Conservation (phyloP, 2,888 invertebrate genomes). For the Microctonus aethiopoides region DNA sequence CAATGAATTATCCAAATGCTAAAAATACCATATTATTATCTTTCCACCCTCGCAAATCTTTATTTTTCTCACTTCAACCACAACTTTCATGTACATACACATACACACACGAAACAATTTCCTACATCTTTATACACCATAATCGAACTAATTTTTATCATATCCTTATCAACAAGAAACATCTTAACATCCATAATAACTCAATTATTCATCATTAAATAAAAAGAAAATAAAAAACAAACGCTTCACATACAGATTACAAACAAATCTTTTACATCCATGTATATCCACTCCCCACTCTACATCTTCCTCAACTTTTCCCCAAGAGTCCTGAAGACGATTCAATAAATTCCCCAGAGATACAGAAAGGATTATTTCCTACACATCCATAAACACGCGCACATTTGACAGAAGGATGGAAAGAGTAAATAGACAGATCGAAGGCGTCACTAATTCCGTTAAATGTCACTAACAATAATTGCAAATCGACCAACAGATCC, state of each 20-base stretch:
- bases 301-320: neutral
- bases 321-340: neutral
- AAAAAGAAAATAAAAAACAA: neutral
- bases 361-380: neutral
- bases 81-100: neutral
- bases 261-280: no score
- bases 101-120: no score
- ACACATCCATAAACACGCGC: neutral
- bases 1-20: constrained; percentile 66
- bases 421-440: constrained; percentile 5
- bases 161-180: neutral
- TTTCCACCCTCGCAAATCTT: constrained; percentile 41
- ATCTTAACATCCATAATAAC: neutral
- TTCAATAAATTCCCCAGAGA: neutral
- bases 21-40: constrained; percentile 66
- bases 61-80: constrained; percentile 16
- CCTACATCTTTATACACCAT: neutral
- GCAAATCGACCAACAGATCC: neutral
- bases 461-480: neutral
- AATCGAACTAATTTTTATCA: neutral
- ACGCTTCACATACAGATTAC: no score
- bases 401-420: neutral
- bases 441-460: neutral
- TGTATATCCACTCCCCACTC: neutral
- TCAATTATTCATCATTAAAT: neutral